Percentiles rank a stretch among this genome's conserved stretches.
Conservation (phyloP, 2,888 invertebrate genomes). For the Orthosia gothica region DNA sequence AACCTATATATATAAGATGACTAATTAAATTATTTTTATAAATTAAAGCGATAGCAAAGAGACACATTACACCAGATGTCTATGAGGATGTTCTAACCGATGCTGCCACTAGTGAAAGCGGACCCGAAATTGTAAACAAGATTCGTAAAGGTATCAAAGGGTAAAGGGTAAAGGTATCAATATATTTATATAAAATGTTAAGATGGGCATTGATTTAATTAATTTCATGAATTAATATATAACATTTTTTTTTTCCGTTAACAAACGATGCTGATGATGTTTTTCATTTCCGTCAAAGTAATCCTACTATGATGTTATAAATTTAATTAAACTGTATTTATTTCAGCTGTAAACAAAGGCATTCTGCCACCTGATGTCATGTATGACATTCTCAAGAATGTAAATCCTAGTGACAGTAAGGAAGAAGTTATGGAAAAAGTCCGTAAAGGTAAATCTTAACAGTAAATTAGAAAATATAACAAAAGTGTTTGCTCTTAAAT, state of each 20-base stretch:
- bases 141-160: conserved; percentile 48
- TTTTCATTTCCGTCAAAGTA: no score
- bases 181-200: neutral
- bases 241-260: no score
- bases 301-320: neutral
- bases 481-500: neutral
- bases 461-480: neutral
- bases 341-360: conserved; percentile 44
- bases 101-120: conserved; percentile 17
- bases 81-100: conserved; percentile 35
- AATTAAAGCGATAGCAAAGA: conserved; percentile 45
- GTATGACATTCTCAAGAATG: conserved; percentile 29
- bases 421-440: conserved; percentile 43
- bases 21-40: neutral
- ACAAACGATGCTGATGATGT: no score
- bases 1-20: neutral
- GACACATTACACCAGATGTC: conserved; percentile 40
- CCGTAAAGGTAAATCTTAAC: conserved; percentile 17
- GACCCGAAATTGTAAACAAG: conserved; percentile 34
- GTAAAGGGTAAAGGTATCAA: no score
- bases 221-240: no score
- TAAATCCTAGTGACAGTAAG: conserved; percentile 35
- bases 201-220: neutral
- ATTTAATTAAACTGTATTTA: neutral
- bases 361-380: conserved; percentile 31